Evolutionary conservation across 2,113 vertebrate species (phyloP), one percentile per base, ranked within the genome.

Genomic region (Potamarius usumacintae): DNA sequence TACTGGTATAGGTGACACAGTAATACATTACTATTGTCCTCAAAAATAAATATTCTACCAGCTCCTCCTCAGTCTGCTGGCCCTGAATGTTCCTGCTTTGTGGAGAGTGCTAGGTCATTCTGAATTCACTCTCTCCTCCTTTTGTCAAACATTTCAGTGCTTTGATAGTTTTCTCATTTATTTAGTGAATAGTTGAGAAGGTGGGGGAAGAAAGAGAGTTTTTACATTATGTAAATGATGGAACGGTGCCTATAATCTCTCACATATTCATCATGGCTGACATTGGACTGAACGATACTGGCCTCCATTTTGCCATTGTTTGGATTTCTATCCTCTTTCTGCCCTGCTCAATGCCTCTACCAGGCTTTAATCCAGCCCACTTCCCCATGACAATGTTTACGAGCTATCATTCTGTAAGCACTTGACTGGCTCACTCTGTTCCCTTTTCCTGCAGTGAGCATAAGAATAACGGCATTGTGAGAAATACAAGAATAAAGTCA

Each of bases 211-310:
- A 89, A 86, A 86, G 87, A 89, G 55, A 88, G 85, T 89, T 96
- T 95, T 95, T 94, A 94, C 94, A 95, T 96, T 95, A 95, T 95
- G 95, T 94, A 96, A 95, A 96, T 96, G 93, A 93, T 83, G 92
- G 91, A 94, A 93, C 89, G 91, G 92, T 87, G 82, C 81, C 87
- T 94, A 93, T 96, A 95, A 95, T 96, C 95, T 95, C 90, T 83
- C 93, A 91, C 92, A 92, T 94, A 95, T 95, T 96, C 95, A 95
- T 94, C 93, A 92, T 86, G 55, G 91, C 92, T 93, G 93, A 94
- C 93, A 92, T 93, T 93, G 94, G 93, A 94, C 92, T 90, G 90
- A 90, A 89, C 92, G 93, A 94, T 94, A 93, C 91, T 86, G 86
- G 90, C 92, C 94, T 93, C 92, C 94, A 92, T 93, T 93, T 92